These are phyloP conservation scores for Pecten maximus DNA, from an alignment of 2,888 invertebrate genomes.

Conservation along the genomic window DNA sequence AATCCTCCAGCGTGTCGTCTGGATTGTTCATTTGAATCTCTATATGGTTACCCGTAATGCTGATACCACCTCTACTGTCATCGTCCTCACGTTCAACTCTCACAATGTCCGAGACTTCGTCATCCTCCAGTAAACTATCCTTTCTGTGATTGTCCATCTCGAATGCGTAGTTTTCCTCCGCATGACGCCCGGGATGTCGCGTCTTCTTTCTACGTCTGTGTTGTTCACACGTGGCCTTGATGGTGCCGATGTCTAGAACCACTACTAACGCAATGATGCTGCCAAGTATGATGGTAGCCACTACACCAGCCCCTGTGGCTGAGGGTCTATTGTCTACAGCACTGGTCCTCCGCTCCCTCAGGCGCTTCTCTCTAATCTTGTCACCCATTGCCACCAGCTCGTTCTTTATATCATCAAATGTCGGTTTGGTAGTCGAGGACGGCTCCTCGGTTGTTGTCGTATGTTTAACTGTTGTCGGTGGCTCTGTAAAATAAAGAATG, in stretches of 20 bases:
- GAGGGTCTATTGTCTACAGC: slow-evolving; percentile 41
- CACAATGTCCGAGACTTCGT: neutral
- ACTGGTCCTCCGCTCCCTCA: slow-evolving; percentile 33
- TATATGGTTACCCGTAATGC: neutral
- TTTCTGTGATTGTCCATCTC: neutral
- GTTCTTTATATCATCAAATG: slow-evolving; percentile 36
- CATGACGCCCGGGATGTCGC: neutral
- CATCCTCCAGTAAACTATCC: neutral
- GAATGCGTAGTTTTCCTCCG: neutral
- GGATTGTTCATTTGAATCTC: neutral
- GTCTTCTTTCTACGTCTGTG: neutral
- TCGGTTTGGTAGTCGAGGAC: neutral
- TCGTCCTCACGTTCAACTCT: neutral
- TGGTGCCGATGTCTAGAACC: slow-evolving; percentile 39
- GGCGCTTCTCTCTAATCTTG: slow-evolving; percentile 24
- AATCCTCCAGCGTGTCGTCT: neutral
- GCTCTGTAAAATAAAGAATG: neutral
- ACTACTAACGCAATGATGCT: slow-evolving; percentile 37
- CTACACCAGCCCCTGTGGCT: slow-evolving; percentile 47
- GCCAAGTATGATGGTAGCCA: slow-evolving; percentile 39
- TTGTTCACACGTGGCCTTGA: slow-evolving; percentile 41
- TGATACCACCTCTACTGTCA: neutral
- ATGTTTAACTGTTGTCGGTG: neutral
- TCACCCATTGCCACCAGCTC: slow-evolving; percentile 39
- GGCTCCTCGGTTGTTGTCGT: neutral